Percentiles rank a stretch among this genome's conserved stretches.
These are phyloP conservation scores for Sarcophaga rosellei DNA, from an alignment of 2,888 invertebrate species.

Conservation along the genomic window DNA sequence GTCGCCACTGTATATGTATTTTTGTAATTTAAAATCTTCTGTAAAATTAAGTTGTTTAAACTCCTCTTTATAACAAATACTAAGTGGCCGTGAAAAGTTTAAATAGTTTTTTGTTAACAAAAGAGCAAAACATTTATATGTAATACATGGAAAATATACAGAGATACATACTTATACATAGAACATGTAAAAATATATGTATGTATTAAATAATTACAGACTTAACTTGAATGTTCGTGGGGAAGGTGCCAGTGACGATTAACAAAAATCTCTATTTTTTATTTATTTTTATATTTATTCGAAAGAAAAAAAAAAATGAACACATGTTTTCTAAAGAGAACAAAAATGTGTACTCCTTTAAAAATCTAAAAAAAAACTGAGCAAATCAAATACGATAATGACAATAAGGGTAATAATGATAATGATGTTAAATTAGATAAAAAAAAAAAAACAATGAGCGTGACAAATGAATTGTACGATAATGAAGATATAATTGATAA, in stretches of 20 bases:
- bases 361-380: no score
- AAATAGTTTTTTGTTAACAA: no score
- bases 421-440: background rate
- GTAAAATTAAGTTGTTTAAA: no score
- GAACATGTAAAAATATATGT: background rate
- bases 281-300: conserved; percentile 4
- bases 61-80: no score
- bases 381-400: conserved; percentile 28
- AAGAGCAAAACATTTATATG: no score
- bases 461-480: conserved; percentile 13
- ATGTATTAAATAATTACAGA: conserved; percentile 48
- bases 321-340: conserved; percentile 33
- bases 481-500: conserved; percentile 13
- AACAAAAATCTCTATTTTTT: background rate
- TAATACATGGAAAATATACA: background rate
- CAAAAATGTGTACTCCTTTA: background rate
- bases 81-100: no score
- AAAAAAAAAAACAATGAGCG: no score
- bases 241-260: conserved; percentile 27
- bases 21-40: no score
- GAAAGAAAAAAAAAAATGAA: conserved; percentile 6
- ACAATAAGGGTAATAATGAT: conserved; percentile 12
- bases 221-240: conserved; percentile 34
- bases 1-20: no score
- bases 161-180: background rate